A percentile compares a stretch with the other conserved stretches of the same genome.
Evolutionary conservation across 2,797 vertebrate species (phyloP).

Genomic region (Lycodopsis pacificus): DNA sequence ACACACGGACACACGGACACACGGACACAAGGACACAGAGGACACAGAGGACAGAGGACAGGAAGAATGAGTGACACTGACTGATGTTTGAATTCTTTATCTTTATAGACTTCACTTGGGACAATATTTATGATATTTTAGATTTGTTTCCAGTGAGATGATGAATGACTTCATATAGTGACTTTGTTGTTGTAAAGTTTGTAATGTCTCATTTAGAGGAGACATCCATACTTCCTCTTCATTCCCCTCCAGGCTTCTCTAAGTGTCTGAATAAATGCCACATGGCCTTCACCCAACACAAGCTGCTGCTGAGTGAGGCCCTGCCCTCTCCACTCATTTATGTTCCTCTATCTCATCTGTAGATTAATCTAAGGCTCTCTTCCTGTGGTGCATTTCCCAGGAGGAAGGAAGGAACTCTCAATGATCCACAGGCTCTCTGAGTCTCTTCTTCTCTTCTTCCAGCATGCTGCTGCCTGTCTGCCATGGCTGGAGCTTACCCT

Average conservation of each 20-base stretch:
- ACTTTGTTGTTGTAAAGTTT: too few species aligned
- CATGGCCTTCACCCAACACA: background rate
- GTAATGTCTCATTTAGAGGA: background rate
- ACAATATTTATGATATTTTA: too few species aligned
- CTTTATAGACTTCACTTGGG: too few species aligned
- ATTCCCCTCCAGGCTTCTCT: slow-evolving; percentile 11
- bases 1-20: too few species aligned
- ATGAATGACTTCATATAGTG: too few species aligned
- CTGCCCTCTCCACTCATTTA: slow-evolving; percentile 11
- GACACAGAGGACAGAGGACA: too few species aligned
- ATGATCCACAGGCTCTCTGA: slow-evolving; percentile 70
- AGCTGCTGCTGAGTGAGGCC: background rate
- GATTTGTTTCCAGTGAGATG: too few species aligned
- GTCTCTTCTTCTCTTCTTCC: slow-evolving; percentile 30
- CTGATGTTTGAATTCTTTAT: too few species aligned
- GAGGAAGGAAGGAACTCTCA: slow-evolving; percentile 60
- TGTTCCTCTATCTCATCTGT: slow-evolving; percentile 45
- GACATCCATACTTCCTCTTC: background rate
- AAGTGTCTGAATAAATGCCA: background rate
- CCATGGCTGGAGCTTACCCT: background rate
- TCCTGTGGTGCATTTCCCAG: slow-evolving; percentile 47
- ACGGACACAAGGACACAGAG: too few species aligned
- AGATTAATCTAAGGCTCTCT: slow-evolving; percentile 60
- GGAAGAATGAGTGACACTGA: too few species aligned
- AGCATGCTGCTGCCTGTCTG: slow-evolving; percentile 16